A percentile compares a stretch with the other conserved stretches of the same genome.
Evolutionary conservation across 2,888 invertebrate genomes (phyloP).

Genomic region (Caenorhabditis sinica): DNA sequence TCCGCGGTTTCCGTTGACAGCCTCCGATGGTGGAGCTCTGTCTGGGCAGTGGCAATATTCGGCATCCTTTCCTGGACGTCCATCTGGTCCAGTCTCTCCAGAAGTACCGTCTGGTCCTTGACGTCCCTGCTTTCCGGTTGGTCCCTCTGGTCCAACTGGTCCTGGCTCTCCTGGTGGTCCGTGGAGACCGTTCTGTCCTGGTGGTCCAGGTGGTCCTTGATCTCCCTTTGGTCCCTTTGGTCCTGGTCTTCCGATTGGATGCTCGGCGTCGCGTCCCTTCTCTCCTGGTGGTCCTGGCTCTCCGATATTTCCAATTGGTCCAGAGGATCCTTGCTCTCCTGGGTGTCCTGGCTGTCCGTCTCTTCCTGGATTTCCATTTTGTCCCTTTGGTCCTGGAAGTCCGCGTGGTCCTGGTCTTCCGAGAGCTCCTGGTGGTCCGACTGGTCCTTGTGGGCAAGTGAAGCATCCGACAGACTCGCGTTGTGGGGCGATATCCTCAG

Average conservation of each 20-base stretch:
- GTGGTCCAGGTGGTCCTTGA: slow-evolving; percentile 79
- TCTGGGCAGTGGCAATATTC: slow-evolving; percentile 78
- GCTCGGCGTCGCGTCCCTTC: slow-evolving; percentile 82
- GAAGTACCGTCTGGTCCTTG: slow-evolving; percentile 75
- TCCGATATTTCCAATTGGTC: slow-evolving; percentile 81
- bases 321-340: slow-evolving; percentile 80
- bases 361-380: slow-evolving; percentile 79
- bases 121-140: slow-evolving; percentile 74
- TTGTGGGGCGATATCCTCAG: slow-evolving; percentile 81
- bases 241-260: slow-evolving; percentile 82
- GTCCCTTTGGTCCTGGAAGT: slow-evolving; percentile 79
- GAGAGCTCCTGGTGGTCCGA: slow-evolving; percentile 80
- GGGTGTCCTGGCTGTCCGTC: slow-evolving; percentile 81
- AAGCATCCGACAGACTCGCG: slow-evolving; percentile 79
- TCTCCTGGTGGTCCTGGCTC: slow-evolving; percentile 82
- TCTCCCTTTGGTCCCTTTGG: slow-evolving; percentile 81
- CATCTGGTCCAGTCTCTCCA: slow-evolving; percentile 78
- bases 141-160: slow-evolving; percentile 75
- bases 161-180: slow-evolving; percentile 81
- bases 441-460: slow-evolving; percentile 82
- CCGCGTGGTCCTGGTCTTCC: slow-evolving; percentile 82
- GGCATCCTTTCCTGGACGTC: slow-evolving; percentile 81
- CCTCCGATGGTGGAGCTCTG: slow-evolving; percentile 60
- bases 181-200: slow-evolving; percentile 79
- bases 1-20: slow-evolving; percentile 62